Conservation (phyloP, 2,113 vertebrate species). For the Cottus gobio region DNA sequence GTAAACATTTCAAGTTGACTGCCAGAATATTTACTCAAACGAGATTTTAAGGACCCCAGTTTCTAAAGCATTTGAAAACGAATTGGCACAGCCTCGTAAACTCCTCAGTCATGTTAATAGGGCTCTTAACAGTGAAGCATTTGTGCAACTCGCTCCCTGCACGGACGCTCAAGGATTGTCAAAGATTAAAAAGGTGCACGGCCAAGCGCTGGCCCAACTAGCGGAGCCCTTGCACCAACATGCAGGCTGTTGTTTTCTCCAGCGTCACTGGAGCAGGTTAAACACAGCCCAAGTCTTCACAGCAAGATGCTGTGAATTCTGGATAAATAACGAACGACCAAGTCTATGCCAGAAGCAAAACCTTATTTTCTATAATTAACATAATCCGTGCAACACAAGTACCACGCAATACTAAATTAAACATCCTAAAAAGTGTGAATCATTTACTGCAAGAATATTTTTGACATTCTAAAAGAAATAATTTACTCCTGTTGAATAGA, state of each 20-base stretch:
- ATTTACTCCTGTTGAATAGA: neutral
- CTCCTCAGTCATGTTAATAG: no score
- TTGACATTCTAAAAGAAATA: slow-evolving; percentile 26
- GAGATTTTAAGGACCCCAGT: no score
- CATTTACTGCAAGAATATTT: neutral
- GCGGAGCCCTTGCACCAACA: no score
- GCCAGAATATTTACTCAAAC: no score
- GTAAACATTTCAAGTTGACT: no score
- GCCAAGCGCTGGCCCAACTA: no score
- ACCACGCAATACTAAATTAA: slow-evolving; percentile 21
- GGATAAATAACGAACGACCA: slow-evolving; percentile 11
- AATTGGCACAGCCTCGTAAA: no score
- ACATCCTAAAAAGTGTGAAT: slow-evolving; percentile 17
- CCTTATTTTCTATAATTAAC: slow-evolving; percentile 2
- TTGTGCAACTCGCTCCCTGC: no score
- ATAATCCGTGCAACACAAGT: slow-evolving; percentile 1
- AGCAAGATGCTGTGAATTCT: slow-evolving; percentile 27
- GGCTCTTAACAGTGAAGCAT: no score
- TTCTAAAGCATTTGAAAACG: no score
- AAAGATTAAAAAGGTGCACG: no score
- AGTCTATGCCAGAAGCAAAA: slow-evolving; percentile 12
- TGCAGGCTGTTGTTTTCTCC: neutral
- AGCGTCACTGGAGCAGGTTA: neutral
- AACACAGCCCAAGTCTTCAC: neutral
- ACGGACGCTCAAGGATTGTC: no score